Conservation (phyloP, 2,113 vertebrate genomes). For the Poeciliopsis prolifica region DNA sequence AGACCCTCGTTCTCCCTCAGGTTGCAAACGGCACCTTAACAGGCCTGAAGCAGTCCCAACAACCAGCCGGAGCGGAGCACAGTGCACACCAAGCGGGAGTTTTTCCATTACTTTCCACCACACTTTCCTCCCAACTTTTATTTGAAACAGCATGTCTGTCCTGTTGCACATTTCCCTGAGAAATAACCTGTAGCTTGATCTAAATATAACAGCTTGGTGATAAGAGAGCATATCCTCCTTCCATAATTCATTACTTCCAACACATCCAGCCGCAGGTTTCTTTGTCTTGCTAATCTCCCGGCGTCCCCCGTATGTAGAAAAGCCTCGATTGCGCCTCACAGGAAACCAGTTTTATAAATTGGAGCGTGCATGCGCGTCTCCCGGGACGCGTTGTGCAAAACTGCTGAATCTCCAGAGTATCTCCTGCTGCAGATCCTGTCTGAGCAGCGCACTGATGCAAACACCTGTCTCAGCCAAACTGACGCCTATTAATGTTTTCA, state of each 20-base stretch:
- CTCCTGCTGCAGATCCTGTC: slow-evolving; percentile 14
- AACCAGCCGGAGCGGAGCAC: slow-evolving; percentile 27
- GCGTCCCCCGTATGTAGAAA: slow-evolving; percentile 26
- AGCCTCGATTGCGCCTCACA: slow-evolving; percentile 50
- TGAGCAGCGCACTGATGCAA: slow-evolving; percentile 27
- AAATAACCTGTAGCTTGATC: slow-evolving; percentile 3
- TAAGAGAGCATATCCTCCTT: slow-evolving; percentile 30
- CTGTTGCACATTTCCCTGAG: background rate
- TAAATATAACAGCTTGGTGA: slow-evolving; percentile 25
- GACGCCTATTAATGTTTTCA: background rate
- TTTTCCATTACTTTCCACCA: slow-evolving; percentile 30
- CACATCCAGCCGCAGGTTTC: slow-evolving; percentile 60
- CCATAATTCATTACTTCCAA: slow-evolving; percentile 52
- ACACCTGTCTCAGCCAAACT: slow-evolving; percentile 5
- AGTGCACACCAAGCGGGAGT: slow-evolving; percentile 34
- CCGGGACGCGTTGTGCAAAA: slow-evolving; percentile 32
- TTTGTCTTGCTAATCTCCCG: slow-evolving; percentile 67
- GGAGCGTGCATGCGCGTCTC: slow-evolving; percentile 37
- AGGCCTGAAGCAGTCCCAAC: slow-evolving; percentile 12
- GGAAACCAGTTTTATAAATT: slow-evolving; percentile 45
- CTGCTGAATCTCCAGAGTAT: slow-evolving; percentile 43
- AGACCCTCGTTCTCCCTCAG: slow-evolving; percentile 50
- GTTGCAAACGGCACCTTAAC: slow-evolving; percentile 53
- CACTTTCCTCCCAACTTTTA: background rate
- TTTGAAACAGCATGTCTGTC: background rate